Conservation (phyloP, 1,140 invertebrate species). For the Drosophila suzukii region DNA sequence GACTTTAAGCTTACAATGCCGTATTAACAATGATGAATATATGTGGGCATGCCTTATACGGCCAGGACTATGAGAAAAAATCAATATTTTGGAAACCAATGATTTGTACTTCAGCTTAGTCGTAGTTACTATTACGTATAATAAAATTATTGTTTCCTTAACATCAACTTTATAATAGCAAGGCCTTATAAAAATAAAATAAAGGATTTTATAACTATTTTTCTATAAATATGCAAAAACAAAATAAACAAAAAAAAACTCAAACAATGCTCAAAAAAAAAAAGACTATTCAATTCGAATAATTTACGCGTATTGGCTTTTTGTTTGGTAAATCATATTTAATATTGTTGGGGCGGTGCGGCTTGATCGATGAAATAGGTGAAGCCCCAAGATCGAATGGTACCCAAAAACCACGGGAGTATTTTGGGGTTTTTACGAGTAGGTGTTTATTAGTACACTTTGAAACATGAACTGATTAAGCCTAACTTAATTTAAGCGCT, state of each 20-base stretch:
- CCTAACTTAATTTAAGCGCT: too few relatives aligned
- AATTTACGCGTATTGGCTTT: too few relatives aligned
- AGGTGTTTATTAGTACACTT: too few relatives aligned
- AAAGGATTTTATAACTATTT: slow-evolving; percentile 20
- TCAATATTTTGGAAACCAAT: slow-evolving; percentile 53
- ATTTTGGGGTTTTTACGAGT: too few relatives aligned
- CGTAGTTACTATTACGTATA: slow-evolving; percentile 65
- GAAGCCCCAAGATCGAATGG: too few relatives aligned
- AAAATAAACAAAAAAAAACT: neutral
- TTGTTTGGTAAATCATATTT: too few relatives aligned
- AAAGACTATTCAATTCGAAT: too few relatives aligned
- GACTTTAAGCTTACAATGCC: slow-evolving; percentile 57
- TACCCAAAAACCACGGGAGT: too few relatives aligned
- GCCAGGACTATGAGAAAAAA: slow-evolving; percentile 14
- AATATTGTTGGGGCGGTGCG: too few relatives aligned
- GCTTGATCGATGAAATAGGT: too few relatives aligned
- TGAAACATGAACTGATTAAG: too few relatives aligned
- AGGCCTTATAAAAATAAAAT: slow-evolving; percentile 35
- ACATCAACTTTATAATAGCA: slow-evolving; percentile 63
- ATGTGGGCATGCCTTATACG: slow-evolving; percentile 3
- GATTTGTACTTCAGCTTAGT: slow-evolving; percentile 65
- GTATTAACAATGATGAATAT: slow-evolving; percentile 51
- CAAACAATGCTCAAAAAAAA: too few relatives aligned
- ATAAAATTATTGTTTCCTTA: slow-evolving; percentile 71
- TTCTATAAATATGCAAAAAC: slow-evolving; percentile 16